Conservation (phyloP, 2,113 vertebrate genomes). For the Cariama cristata region DNA sequence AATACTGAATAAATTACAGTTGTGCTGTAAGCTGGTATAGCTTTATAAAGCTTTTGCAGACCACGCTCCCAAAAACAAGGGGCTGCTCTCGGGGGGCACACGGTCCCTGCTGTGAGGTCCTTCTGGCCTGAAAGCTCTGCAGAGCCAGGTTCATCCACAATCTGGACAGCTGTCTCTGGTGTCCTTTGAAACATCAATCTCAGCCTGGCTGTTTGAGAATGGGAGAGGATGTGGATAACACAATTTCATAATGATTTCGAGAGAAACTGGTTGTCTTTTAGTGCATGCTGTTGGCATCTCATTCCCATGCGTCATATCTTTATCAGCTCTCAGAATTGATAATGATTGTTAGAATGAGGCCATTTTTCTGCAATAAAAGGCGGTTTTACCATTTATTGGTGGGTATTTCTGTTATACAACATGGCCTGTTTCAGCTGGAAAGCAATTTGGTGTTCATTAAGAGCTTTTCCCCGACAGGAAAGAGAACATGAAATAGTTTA, state of each 20-base stretch:
- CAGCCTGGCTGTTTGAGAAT: not conserved
- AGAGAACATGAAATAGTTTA: not conserved
- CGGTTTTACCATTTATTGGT: not conserved
- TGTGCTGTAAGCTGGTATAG: not conserved
- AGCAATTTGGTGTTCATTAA: not conserved
- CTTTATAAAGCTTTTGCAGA: not conserved
- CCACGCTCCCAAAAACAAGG: accelerated
- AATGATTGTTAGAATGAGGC: not conserved
- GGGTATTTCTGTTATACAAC: not conserved
- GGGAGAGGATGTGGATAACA: not conserved
- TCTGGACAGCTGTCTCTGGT: not conserved
- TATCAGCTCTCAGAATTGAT: not conserved
- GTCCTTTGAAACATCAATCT: not conserved
- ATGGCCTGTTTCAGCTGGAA: not conserved
- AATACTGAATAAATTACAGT: not conserved
- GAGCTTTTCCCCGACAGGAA: not conserved
- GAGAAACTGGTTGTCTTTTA: not conserved
- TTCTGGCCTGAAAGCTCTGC: not conserved
- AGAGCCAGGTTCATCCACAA: not conserved
- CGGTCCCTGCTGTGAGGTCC: not conserved
- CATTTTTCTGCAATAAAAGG: not conserved
- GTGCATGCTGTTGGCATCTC: not conserved
- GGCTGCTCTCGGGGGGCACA: not conserved
- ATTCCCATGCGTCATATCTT: not conserved
- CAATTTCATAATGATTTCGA: not conserved